Percentiles rank a stretch among this genome's conserved stretches.
Conservation (phyloP, 2,797 vertebrate species). For the Lagorchestes hirsutus region DNA sequence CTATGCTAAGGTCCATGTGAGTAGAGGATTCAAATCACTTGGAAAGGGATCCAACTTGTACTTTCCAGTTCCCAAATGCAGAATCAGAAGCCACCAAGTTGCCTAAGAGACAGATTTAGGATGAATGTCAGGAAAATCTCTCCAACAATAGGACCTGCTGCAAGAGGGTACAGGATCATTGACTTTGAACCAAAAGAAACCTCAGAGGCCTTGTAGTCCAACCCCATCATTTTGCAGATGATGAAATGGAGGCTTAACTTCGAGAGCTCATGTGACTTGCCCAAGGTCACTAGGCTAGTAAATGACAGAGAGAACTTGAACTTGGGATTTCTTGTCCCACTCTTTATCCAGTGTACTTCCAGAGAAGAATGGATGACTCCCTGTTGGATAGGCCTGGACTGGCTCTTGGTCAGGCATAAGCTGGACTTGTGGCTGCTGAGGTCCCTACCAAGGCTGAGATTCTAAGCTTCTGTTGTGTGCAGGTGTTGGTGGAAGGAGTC, state of each 20-base stretch:
- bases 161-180: neutral
- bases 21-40: neutral
- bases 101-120: neutral
- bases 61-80: neutral
- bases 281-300: neutral
- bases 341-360: neutral
- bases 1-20: neutral
- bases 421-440: too few species aligned
- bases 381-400: neutral
- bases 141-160: neutral
- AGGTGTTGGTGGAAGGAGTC: neutral
- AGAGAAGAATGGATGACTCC: neutral
- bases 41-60: neutral
- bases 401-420: too few species aligned
- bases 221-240: neutral
- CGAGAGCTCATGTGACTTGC: neutral
- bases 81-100: neutral
- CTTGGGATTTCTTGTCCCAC: neutral
- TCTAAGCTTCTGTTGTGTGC: neutral
- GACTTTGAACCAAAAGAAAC: neutral
- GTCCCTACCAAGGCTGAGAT: neutral
- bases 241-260: neutral
- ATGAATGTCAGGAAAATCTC: neutral
- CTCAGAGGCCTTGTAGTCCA: neutral
- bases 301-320: neutral